These are phyloP conservation scores for Tetragonisca angustula DNA, from an alignment of 2,888 invertebrate genomes.

Conservation along the genomic window DNA sequence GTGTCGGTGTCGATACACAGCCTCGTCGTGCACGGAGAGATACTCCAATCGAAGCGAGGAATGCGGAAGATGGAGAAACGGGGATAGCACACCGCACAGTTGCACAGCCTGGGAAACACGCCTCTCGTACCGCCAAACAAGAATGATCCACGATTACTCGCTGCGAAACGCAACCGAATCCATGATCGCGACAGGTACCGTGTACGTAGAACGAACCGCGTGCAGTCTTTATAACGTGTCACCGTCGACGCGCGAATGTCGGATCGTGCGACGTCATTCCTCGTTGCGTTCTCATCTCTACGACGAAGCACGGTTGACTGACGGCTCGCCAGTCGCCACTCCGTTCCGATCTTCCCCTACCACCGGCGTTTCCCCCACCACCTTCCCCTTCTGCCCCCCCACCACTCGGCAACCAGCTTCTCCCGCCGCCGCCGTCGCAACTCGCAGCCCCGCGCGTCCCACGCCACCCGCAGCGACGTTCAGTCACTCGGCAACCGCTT, in stretches of 20 bases:
- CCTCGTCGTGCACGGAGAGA: slow-evolving; percentile 35
- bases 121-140: slow-evolving; percentile 36
- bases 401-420: not conserved
- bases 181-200: slow-evolving; percentile 24
- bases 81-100: slow-evolving; percentile 62
- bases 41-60: slow-evolving; percentile 57
- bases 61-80: slow-evolving; percentile 64
- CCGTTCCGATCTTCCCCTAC: slow-evolving; percentile 47
- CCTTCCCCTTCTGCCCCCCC: not conserved
- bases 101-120: slow-evolving; percentile 64
- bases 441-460: slow-evolving; percentile 56
- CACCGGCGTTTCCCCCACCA: not conserved
- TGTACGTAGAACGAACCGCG: slow-evolving; percentile 27
- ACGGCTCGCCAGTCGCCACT: slow-evolving; percentile 70
- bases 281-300: slow-evolving; percentile 75
- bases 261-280: slow-evolving; percentile 59
- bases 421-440: slow-evolving; percentile 16
- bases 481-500: slow-evolving; percentile 60
- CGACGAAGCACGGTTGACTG: slow-evolving; percentile 80
- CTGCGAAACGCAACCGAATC: slow-evolving; percentile 6
- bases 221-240: slow-evolving; percentile 48
- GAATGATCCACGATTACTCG: slow-evolving; percentile 8
- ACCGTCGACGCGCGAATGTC: slow-evolving; percentile 63
- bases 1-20: slow-evolving; percentile 51
- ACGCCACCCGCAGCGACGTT: slow-evolving; percentile 57